phyloP scores from a whole-genome alignment of 1,140 invertebrate genomes.

The Psix sp. region DNA sequence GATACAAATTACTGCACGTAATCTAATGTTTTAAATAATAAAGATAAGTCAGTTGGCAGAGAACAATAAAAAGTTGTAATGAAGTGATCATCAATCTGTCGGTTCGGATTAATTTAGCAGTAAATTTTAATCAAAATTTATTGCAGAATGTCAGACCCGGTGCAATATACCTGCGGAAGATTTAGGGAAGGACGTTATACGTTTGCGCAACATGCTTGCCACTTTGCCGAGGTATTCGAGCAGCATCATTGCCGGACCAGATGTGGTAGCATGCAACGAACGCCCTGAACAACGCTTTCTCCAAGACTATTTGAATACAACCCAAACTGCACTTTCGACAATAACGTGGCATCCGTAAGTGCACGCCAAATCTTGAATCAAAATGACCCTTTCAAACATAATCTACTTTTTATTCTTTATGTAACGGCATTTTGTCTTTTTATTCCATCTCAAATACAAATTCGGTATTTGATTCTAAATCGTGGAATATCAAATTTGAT shows the following conservation, averaged over 20 bases:
- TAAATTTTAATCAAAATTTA: slow-evolving; percentile 30
- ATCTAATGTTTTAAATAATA: neutral
- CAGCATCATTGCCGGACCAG: slow-evolving; percentile 71
- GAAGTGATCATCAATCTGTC: neutral
- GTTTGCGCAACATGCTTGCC: slow-evolving; percentile 79
- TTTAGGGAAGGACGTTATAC: slow-evolving; percentile 76
- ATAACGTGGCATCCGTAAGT: slow-evolving; percentile 82
- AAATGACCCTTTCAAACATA: slow-evolving; percentile 18
- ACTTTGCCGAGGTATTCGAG: slow-evolving; percentile 76
- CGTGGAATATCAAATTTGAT: no score
- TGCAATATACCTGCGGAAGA: slow-evolving; percentile 66
- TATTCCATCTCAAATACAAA: no score
- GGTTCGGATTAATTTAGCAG: slow-evolving; percentile 11
- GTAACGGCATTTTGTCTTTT: no score
- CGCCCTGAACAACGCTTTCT: slow-evolving; percentile 77
- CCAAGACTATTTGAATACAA: slow-evolving; percentile 78
- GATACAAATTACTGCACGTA: no score
- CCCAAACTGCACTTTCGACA: slow-evolving; percentile 77
- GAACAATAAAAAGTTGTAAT: no score
- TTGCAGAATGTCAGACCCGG: slow-evolving; percentile 68
- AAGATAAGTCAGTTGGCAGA: neutral
- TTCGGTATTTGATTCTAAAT: no score
- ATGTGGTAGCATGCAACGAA: slow-evolving; percentile 66
- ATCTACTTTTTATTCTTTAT: slow-evolving; percentile 5
- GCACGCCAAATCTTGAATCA: slow-evolving; percentile 23